Base-by-base conservation (phyloP, 2,113 vertebrate genomes). In the Seriola dumerili region DNA sequence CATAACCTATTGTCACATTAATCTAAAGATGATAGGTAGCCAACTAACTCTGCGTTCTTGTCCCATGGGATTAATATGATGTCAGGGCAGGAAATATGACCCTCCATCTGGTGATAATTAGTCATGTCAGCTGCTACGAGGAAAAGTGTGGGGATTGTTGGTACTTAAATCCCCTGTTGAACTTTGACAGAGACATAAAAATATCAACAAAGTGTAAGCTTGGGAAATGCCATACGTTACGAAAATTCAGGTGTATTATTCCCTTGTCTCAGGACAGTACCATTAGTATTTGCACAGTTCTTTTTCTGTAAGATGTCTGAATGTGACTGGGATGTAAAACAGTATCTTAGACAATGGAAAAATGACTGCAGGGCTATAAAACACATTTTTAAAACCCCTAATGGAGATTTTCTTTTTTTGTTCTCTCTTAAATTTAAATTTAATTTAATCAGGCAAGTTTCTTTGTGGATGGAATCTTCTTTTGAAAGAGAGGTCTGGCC, bases 11-110 rank as follows among this genome's bases (percentile, higher is more conserved):
- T 76, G 88, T 90, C 87, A 65, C 87, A 87, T 91, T 85, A 83
- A 88, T 88, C 88, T 89, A 74, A 80, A 73, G 40, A 86, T 88
- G 91, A 91, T 81, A 25, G 72, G 85, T 72, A 25, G 81, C 46
- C 76, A 8, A 34, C 70, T 46, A 80, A 83, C 62, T 81, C 77
- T 58, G 74, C 38, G 12, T 14, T 73, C 86, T 74, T 73, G 88
- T 88, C 85, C 72, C 58, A 4, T 66, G 52, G 78, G 77, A 90
- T 89, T 86, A 91, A 87, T 84, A 36, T 69, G 67, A 88, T 85
- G 88, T 87, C 92, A 83, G 67, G 48, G 16, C 13, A 40, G 81
- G 65, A 90, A 89, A 76, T 88, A 79, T 75, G 70, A 84, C 65
- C 82, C 75, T 83, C 77, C 85, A 54, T 89, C 76, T 77, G 81